Base-by-base conservation (phyloP, 2,797 vertebrate species). In the Helostoma temminkii region DNA sequence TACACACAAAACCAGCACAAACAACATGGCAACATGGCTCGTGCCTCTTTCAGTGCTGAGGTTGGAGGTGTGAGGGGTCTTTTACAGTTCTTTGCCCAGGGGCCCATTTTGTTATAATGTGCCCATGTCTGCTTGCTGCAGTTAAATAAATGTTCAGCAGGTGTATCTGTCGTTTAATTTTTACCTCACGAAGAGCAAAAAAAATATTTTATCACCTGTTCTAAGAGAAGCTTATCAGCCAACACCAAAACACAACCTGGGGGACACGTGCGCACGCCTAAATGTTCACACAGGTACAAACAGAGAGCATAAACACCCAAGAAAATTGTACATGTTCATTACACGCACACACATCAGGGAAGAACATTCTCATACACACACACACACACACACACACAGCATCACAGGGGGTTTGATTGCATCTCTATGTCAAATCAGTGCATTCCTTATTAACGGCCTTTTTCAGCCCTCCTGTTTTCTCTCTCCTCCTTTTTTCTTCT, bases 361-460 rank as follows among this genome's bases (percentile, higher is more conserved):
- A 71, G 67, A 67, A 32, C 63, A 57, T 24, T 54, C 66, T 9
- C 46, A 36, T 2, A 25, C 50, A 60, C 48, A 49, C 43, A 24
- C 15, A 68, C 62, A 30, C 18, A 18, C 54, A 54, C 54, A 60
- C 43, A 76, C 37, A 47, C 30, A 55, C 8, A 1, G 15, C 47
- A 39, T 66, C 65, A 73, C 30, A 60, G 55, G 78, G 75, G 78
- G 61, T 86, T 87, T 82, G 76, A 87, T 89, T 58, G 59, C 46
- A 78, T 85, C 82, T 84, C 82, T 74, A 69, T 83, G 84, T 91
- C 82, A 85, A 86, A 88, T 85, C 81, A 90, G 73, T 75, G 78
- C 75, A 83, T 85, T 87, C 60, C 86, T 88, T 88, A 89, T 91
- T 90, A 89, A 84, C 49, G 12, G 54, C 58, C 78, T 78, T 77